Evolutionary conservation across 2,113 vertebrate genomes (phyloP).

Genomic region (Psittacula cyanocephala): DNA sequence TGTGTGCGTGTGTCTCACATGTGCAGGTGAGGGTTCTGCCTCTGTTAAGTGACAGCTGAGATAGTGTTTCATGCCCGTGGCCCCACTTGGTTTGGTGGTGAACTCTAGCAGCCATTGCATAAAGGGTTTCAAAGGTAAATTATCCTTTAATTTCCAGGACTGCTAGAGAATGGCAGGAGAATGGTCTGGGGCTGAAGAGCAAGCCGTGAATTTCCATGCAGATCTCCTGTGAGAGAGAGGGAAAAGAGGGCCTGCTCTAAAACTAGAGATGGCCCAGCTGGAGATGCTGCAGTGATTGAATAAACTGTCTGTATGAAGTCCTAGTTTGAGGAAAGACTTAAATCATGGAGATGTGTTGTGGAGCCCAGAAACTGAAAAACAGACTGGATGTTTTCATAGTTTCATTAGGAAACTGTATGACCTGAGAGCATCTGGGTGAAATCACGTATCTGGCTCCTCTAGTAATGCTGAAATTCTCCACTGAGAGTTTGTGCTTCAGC

Average conservation of each 20-base stretch:
- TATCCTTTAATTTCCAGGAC: not conserved
- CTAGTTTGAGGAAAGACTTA: not conserved
- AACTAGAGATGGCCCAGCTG: not conserved
- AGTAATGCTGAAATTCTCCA: not conserved
- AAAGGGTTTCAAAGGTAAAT: not conserved
- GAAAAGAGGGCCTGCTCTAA: not conserved
- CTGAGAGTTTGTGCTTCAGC: not conserved
- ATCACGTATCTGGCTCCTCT: accelerated
- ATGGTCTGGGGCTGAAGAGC: not conserved
- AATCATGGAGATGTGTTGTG: not conserved
- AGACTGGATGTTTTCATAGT: not conserved
- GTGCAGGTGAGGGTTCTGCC: not conserved
- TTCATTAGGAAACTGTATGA: not conserved
- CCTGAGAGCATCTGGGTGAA: not conserved
- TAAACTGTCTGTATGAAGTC: not conserved
- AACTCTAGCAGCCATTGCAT: not conserved
- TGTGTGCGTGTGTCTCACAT: accelerated
- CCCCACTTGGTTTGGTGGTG: not conserved
- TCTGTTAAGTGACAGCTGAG: not conserved
- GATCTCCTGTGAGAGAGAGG: not conserved
- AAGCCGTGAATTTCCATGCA: not conserved
- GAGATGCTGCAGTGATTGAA: not conserved
- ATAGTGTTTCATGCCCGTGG: not conserved
- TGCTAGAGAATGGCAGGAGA: not conserved
- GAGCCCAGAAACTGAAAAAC: not conserved